These are phyloP conservation scores for Prenolepis imparis DNA, from an alignment of 2,888 invertebrate genomes.

Conservation along the genomic window DNA sequence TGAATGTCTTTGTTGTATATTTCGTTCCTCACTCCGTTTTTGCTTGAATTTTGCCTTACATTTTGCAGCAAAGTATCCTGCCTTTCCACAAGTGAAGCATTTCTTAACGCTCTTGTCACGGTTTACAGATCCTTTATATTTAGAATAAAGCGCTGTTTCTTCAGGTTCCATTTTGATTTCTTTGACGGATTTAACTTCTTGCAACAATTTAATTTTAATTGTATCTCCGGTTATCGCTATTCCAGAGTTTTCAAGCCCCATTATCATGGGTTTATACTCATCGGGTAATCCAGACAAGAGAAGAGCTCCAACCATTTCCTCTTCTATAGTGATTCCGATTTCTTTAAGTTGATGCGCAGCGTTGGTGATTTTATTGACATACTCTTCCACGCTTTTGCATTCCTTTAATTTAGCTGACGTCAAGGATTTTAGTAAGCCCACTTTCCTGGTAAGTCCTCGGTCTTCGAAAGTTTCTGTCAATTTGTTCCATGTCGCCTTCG, in stretches of 20 bases:
- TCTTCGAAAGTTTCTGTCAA: not conserved
- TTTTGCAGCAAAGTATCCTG: not conserved
- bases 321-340: not conserved
- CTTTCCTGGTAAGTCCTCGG: not conserved
- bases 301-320: not conserved
- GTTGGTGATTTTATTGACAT: not conserved
- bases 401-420: not conserved
- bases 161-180: not conserved
- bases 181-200: not conserved
- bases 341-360: not conserved
- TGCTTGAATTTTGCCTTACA: not conserved
- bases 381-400: not conserved
- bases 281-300: not conserved
- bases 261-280: not conserved
- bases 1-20: not conserved
- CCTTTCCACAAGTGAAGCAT: not conserved
- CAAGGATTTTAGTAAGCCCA: not conserved
- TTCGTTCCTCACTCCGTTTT: not conserved
- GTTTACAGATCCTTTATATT: not conserved
- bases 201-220: constrained; percentile 4
- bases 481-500: not conserved
- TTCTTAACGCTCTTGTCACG: not conserved
- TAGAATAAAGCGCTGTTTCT: not conserved
- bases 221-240: constrained; percentile 40
- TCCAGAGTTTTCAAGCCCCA: constrained; percentile 9